Percentiles rank a stretch among this genome's conserved stretches.
phyloP scores from a whole-genome alignment of 2,888 invertebrate genomes.

The Drosophila diplacantha region DNA sequence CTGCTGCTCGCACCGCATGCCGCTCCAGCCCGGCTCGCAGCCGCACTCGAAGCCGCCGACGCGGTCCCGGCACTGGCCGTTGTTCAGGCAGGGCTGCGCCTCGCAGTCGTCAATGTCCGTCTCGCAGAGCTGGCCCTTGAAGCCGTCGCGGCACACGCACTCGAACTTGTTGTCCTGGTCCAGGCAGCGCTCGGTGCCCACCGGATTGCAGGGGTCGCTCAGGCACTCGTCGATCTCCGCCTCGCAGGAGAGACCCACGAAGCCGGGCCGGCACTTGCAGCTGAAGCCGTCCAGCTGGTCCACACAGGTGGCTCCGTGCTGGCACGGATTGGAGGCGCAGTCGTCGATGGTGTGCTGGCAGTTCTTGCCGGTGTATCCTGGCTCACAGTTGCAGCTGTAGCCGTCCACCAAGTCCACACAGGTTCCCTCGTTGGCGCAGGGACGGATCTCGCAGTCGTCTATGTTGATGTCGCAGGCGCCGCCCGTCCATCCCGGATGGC shows the following conservation, averaged over 20 bases:
- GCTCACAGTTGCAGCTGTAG: conserved; percentile 91
- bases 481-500: conserved; percentile 95
- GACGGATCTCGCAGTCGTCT: conserved; percentile 92
- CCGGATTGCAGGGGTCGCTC: conserved; percentile 92
- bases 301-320: conserved; percentile 92
- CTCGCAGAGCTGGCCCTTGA: conserved; percentile 90
- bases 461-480: conserved; percentile 92
- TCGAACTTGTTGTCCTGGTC: conserved; percentile 92
- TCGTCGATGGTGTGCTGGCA: conserved; percentile 97
- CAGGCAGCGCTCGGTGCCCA: conserved; percentile 92
- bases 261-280: conserved; percentile 96
- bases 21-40: conserved; percentile 92
- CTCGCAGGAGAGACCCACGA: conserved; percentile 94
- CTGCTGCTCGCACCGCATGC: conserved; percentile 89
- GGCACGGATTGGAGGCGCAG: conserved; percentile 92
- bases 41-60: conserved; percentile 89
- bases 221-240: conserved; percentile 95
- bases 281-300: conserved; percentile 93
- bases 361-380: conserved; percentile 94
- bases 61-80: conserved; percentile 92
- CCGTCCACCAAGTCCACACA: conserved; percentile 93
- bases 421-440: conserved; percentile 94
- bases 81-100: conserved; percentile 90
- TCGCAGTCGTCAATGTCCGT: conserved; percentile 92
- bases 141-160: conserved; percentile 94